Base-by-base conservation (phyloP, 2,113 vertebrate species). In the Oxyruncus cristatus region DNA sequence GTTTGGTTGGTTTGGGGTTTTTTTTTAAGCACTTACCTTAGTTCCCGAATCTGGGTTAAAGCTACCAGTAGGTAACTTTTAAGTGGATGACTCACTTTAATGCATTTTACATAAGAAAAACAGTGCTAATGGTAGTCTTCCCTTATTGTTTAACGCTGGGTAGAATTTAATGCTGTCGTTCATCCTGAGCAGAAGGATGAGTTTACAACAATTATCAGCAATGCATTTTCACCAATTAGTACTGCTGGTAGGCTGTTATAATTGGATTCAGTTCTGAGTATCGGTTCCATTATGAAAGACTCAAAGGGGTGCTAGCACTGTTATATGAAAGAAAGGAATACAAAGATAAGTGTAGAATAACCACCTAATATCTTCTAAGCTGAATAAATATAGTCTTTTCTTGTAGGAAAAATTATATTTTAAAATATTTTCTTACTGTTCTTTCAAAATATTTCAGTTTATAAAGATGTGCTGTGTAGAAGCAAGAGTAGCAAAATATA, bases 71-170 rank as follows among this genome's bases (percentile, higher is more conserved):
- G 94, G 93, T 95, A 97, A 97, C 89, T 92, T 95, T 91, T 89
- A 93, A 97, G 91, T 80, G 94, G 73, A 96, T 97, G 96, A 96
- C 92, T 97, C 96, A 95, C 95, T 97, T 95, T 80, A 96, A 97
- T 96, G 79, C 82, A 97, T 97, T 98, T 97, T 97, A 96, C 89
- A 81, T 97, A 97, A 97, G 96, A 95, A 96, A 97, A 94, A 39
- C 67, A 90, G 92, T 97, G 95, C 95, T 95, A 77, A 67, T 86
- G 92, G 88, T 94, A 81, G 87, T 82, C 67, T 92, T 95, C 88
- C 41, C 79, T 76, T 71, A 77, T 96, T 94, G 82, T 97, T 95
- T 71, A 90, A 74, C 59, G 47, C 67, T 32, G 89, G 74, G 82
- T 79, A 77, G 96, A 82, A 95, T 97, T 96, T 96, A 91, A 94